These are phyloP conservation scores for Acronicta leporina DNA, from an alignment of 2,888 invertebrate species.

Conservation along the genomic window DNA sequence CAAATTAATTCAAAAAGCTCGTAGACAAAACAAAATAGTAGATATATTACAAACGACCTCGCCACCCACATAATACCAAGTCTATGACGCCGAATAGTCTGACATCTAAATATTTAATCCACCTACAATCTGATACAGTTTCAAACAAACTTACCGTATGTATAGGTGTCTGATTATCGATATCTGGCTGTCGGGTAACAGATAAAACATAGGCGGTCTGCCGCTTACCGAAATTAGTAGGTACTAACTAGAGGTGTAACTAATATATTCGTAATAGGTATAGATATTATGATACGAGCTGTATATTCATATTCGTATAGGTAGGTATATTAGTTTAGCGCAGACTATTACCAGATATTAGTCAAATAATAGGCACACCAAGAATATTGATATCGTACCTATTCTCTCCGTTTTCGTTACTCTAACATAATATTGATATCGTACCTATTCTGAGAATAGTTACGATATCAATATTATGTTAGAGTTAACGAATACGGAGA, in stretches of 20 bases:
- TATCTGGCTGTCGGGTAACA: constrained; percentile 2
- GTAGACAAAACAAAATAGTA: neutral
- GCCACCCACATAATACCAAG: constrained; percentile 7
- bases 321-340: too few relatives aligned
- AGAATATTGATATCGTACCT: too few relatives aligned
- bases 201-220: neutral
- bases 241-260: neutral
- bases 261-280: too few relatives aligned
- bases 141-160: neutral
- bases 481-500: too few relatives aligned
- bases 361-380: too few relatives aligned
- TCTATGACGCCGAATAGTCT: constrained; percentile 31
- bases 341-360: too few relatives aligned
- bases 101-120: constrained; percentile 29
- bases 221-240: neutral
- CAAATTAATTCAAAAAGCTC: neutral
- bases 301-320: too few relatives aligned
- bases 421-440: too few relatives aligned
- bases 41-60: constrained; percentile 18
- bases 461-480: too few relatives aligned
- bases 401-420: too few relatives aligned
- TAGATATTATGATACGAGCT: too few relatives aligned
- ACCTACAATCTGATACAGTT: constrained; percentile 12
- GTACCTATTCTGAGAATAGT: too few relatives aligned
- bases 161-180: constrained; percentile 9